Conservation (phyloP, 1,140 invertebrate genomes). For the Tigriopus japonicus region DNA sequence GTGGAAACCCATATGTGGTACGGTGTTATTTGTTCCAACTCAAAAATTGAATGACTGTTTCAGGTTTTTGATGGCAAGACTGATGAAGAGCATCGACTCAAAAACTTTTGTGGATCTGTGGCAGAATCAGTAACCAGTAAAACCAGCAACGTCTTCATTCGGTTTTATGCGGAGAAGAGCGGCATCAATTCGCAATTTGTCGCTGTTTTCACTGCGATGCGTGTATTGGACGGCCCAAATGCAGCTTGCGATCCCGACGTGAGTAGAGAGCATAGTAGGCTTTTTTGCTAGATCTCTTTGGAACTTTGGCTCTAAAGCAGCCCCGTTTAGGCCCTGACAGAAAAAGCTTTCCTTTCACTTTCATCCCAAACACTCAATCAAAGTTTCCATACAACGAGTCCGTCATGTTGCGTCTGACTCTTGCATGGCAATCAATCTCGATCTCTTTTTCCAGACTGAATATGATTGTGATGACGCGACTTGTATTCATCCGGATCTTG, state of each 20-base stretch:
- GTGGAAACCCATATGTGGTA: too few relatives aligned
- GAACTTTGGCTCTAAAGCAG: too few relatives aligned
- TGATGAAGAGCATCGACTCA: constrained; percentile 9
- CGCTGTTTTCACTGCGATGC: constrained; percentile 16
- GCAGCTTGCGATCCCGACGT: constrained; percentile 10
- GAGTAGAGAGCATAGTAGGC: not conserved
- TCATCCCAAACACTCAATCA: too few relatives aligned
- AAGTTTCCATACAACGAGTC: too few relatives aligned
- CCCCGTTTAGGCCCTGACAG: too few relatives aligned
- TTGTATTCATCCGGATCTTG: constrained; percentile 48
- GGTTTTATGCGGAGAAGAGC: constrained; percentile 13
- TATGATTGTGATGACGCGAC: constrained; percentile 67
- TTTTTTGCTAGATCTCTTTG: too few relatives aligned
- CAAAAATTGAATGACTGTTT: too few relatives aligned
- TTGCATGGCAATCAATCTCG: not conserved
- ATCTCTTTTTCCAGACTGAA: constrained; percentile 33
- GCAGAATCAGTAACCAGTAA: constrained; percentile 11
- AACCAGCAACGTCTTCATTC: constrained; percentile 6
- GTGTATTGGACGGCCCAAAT: not conserved
- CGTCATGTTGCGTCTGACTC: too few relatives aligned
- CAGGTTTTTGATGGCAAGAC: constrained; percentile 15
- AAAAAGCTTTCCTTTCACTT: too few relatives aligned
- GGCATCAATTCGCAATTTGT: constrained; percentile 19
- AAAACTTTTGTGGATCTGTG: constrained; percentile 13
- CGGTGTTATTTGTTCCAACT: too few relatives aligned